Evolutionary conservation across 2,888 invertebrate genomes (phyloP).

Genomic region (Amblyteles armatorius): DNA sequence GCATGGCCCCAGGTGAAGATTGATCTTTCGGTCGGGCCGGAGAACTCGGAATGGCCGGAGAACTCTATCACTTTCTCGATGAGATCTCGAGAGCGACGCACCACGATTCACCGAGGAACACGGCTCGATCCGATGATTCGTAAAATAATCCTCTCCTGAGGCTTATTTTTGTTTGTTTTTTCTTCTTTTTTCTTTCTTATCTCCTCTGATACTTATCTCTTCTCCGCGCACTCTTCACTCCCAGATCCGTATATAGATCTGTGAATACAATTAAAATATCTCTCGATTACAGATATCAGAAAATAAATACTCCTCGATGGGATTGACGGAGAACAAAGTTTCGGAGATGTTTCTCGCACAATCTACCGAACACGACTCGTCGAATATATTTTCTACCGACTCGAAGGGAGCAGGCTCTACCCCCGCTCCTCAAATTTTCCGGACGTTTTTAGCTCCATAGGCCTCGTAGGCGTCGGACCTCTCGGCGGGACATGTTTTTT

Average conservation of each 20-base stretch:
- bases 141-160: not conserved
- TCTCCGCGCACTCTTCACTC: constrained; percentile 5
- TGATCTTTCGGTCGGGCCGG: constrained; percentile 14
- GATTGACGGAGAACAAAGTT: not conserved
- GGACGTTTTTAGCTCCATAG: constrained; percentile 32
- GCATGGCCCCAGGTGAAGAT: constrained; percentile 15
- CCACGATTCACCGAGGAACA: constrained; percentile 1
- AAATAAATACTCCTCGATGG: not conserved
- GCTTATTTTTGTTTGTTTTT: not conserved
- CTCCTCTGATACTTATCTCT: not conserved
- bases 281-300: not conserved
- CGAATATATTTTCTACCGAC: constrained; percentile 13
- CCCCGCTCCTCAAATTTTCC: constrained; percentile 19
- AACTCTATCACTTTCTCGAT: constrained; percentile 18
- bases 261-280: constrained; percentile 15
- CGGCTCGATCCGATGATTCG: constrained; percentile 12
- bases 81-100: constrained; percentile 10
- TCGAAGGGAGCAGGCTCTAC: not conserved
- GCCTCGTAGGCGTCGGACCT: not conserved
- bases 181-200: not conserved
- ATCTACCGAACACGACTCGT: constrained; percentile 44
- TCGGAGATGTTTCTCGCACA: constrained; percentile 54
- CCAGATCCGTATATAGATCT: constrained; percentile 23
- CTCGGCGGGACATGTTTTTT: not conserved
- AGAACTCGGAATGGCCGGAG: constrained; percentile 18